Evolutionary conservation across 2,888 invertebrate genomes (phyloP).

Genomic region (Athalia rosae): DNA sequence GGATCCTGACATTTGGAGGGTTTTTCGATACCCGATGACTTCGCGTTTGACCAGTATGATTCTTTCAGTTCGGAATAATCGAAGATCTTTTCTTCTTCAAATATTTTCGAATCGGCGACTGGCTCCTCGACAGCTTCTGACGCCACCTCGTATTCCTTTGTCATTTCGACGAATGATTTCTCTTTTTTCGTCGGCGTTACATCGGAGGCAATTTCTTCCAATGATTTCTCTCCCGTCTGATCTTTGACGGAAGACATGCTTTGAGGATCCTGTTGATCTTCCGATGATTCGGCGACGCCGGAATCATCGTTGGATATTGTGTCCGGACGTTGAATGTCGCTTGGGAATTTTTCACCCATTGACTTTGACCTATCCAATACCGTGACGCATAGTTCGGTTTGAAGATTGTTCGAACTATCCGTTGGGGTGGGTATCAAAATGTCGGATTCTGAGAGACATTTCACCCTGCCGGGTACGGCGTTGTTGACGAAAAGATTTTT

Average conservation of each 20-base stretch:
- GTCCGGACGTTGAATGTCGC: neutral
- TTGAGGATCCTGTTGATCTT: neutral
- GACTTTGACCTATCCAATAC: slow-evolving; percentile 42
- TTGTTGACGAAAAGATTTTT: slow-evolving; percentile 5
- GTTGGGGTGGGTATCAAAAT: neutral
- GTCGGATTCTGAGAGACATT: slow-evolving; percentile 26
- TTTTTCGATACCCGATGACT: too few relatives aligned
- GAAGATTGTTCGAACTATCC: neutral
- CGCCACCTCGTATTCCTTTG: neutral
- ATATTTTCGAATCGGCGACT: neutral
- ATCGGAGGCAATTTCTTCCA: neutral
- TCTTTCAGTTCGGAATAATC: too few relatives aligned
- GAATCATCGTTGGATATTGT: neutral
- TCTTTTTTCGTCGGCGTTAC: neutral
- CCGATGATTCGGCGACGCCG: neutral
- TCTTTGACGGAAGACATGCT: neutral
- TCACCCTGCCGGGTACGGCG: neutral
- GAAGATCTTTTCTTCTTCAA: neutral
- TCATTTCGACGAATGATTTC: neutral
- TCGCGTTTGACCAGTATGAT: too few relatives aligned
- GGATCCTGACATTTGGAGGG: neutral
- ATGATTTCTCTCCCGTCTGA: neutral
- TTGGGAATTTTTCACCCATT: slow-evolving; percentile 12
- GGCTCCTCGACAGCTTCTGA: neutral
- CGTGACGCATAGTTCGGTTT: slow-evolving; percentile 23